These are phyloP conservation scores for Litoditis marina DNA, from an alignment of 2,888 invertebrate genomes.

Conservation along the genomic window DNA sequence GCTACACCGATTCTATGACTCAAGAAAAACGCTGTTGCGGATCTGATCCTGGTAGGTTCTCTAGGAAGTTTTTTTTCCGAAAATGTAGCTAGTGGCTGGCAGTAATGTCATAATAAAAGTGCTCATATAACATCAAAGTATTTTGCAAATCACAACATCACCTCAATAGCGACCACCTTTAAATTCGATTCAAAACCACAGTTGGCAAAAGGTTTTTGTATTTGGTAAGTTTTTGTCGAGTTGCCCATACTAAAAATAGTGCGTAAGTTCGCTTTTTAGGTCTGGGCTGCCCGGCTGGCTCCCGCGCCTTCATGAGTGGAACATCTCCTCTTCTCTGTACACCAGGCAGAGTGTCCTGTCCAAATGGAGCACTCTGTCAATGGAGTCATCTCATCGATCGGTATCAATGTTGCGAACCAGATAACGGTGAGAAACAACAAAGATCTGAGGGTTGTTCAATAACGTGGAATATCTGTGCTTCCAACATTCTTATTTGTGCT, in stretches of 20 bases:
- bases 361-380: slow-evolving; percentile 36
- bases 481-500: too few species aligned
- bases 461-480: too few species aligned
- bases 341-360: slow-evolving; percentile 34
- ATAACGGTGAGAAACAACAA: slow-evolving; percentile 33
- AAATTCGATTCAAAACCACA: too few species aligned
- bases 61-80: not conserved
- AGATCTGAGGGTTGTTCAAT: too few species aligned
- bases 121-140: not conserved
- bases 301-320: slow-evolving; percentile 17
- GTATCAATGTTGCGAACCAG: slow-evolving; percentile 53
- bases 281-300: slow-evolving; percentile 41
- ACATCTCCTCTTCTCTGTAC: slow-evolving; percentile 25
- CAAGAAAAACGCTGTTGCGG: slow-evolving; percentile 43
- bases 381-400: slow-evolving; percentile 54
- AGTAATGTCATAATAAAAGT: not conserved
- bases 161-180: too few species aligned
- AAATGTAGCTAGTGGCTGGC: not conserved
- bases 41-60: slow-evolving; percentile 22
- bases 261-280: too few species aligned
- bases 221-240: too few species aligned
- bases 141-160: not conserved
- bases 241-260: too few species aligned
- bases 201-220: too few species aligned
- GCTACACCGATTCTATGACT: slow-evolving; percentile 39